Evolutionary conservation across 2,797 vertebrate genomes (phyloP).

Genomic region (Falco columbarius): DNA sequence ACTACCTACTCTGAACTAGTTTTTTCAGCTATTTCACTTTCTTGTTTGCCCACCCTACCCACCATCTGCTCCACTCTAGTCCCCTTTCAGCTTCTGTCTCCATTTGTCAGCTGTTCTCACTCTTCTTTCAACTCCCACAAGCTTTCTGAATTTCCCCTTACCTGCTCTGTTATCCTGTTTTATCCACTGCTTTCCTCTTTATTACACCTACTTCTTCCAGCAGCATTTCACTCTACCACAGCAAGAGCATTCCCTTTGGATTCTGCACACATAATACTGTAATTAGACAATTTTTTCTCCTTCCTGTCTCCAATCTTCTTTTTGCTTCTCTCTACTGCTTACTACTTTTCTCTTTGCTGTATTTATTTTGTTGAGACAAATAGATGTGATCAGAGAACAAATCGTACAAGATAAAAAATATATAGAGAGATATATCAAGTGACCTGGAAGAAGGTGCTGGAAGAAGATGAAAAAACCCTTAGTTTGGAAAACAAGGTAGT

Average conservation of each 20-base stretch:
- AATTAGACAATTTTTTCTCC: slow-evolving; percentile 14
- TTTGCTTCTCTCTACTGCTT: background rate
- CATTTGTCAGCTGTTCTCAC: slow-evolving; percentile 12
- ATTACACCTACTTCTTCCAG: slow-evolving; percentile 21
- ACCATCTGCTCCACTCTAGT: background rate
- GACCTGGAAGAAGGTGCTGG: background rate
- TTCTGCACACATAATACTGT: background rate
- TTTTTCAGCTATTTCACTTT: background rate
- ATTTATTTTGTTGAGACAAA: background rate
- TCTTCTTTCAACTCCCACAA: slow-evolving; percentile 24
- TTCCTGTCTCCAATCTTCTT: background rate
- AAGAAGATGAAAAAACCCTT: background rate
- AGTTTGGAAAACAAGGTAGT: background rate
- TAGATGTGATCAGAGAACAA: background rate
- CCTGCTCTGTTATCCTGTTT: slow-evolving; percentile 9
- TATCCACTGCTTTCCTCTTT: slow-evolving; percentile 1
- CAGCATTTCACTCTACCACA: background rate
- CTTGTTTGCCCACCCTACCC: slow-evolving; percentile 9
- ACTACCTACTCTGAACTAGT: background rate
- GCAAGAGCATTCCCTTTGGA: background rate
- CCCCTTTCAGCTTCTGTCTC: background rate
- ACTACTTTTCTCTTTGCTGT: background rate
- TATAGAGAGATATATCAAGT: background rate
- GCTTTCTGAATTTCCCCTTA: slow-evolving; percentile 15
- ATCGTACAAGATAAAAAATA: background rate